Evolutionary conservation across 2,113 vertebrate species (phyloP).

Genomic region (Nesospiza acunhae): DNA sequence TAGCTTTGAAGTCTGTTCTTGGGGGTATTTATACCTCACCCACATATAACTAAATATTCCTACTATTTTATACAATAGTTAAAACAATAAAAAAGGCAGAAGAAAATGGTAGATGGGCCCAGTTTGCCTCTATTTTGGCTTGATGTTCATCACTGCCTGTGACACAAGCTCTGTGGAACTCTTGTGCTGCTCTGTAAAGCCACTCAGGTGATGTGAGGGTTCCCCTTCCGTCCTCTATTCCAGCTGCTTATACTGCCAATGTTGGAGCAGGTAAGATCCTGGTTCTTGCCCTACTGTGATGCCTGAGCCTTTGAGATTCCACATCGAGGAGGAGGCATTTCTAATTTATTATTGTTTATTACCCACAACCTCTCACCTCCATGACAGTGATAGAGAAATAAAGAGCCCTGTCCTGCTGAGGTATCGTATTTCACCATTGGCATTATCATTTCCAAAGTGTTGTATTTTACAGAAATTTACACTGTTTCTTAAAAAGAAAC

Average conservation of each 20-base stretch:
- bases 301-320: neutral
- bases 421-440: neutral
- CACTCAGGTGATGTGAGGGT: neutral
- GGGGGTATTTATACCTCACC: neutral
- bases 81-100: neutral
- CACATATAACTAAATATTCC: neutral
- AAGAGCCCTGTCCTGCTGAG: neutral
- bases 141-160: neutral
- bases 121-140: neutral
- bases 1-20: neutral
- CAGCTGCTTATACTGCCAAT: neutral
- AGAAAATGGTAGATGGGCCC: neutral
- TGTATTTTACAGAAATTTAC: neutral
- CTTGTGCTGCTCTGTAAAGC: neutral
- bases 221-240: neutral
- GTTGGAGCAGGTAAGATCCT: neutral
- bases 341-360: neutral
- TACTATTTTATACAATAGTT: neutral
- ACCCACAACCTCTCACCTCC: neutral
- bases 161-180: neutral
- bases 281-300: neutral
- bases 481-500: neutral
- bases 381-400: neutral
- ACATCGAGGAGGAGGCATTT: accelerated
- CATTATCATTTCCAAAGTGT: neutral